Evolutionary conservation across 2,797 vertebrate genomes (phyloP).

Genomic region (Galagoides demidoff): DNA sequence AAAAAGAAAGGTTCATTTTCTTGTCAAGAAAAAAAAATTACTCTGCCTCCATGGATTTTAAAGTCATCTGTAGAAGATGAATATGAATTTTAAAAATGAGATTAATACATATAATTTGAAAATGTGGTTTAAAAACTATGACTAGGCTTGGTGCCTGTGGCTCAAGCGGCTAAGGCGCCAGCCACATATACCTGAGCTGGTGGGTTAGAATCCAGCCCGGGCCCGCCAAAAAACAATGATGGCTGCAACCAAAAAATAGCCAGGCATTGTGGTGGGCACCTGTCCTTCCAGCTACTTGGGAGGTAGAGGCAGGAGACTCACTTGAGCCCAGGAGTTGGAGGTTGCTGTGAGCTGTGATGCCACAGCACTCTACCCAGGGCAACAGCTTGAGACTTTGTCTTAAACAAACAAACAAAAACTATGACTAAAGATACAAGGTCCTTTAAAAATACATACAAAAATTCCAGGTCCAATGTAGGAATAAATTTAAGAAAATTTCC

Average conservation of each 20-base stretch:
- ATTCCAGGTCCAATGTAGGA: neutral
- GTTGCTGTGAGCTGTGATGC: too few species aligned
- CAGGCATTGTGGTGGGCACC: too few species aligned
- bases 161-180: too few species aligned
- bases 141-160: neutral
- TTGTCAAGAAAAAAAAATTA: slow-evolving; percentile 4
- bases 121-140: neutral
- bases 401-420: neutral
- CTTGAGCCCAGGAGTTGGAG: too few species aligned
- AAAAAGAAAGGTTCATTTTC: neutral
- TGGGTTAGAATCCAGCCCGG: too few species aligned
- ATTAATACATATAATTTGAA: slow-evolving; percentile 26
- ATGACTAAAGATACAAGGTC: neutral
- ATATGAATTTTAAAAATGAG: neutral
- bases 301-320: too few species aligned
- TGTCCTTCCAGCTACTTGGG: too few species aligned
- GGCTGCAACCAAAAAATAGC: too few species aligned
- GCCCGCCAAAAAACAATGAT: too few species aligned
- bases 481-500: neutral
- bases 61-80: neutral
- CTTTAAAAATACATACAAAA: neutral
- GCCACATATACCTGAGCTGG: too few species aligned
- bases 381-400: too few species aligned
- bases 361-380: too few species aligned
- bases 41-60: neutral